Base-by-base conservation (phyloP, 2,888 invertebrate genomes). In the Apamea anceps region DNA sequence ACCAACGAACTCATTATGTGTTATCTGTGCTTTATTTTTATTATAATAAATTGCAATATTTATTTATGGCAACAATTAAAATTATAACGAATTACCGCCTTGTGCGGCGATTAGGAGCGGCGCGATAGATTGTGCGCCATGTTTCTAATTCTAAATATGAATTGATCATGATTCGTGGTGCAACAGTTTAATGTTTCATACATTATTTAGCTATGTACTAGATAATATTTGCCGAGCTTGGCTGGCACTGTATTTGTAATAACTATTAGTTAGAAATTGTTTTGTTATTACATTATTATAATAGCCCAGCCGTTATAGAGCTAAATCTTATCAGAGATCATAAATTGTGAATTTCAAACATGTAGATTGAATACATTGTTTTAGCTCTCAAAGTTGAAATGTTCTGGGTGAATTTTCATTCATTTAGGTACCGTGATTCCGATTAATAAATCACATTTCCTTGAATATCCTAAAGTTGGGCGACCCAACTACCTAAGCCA, bases 1-100 rank as follows among this genome's bases (percentile, higher is more conserved):
- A 81, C 71, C 75, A 82, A 84, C 62, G 75, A 88, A 88, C 88
- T 85, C 84, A 89, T 89, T 84, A 80, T 42, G 28, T 25, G n/a
- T 77, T 83, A 79, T 81, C 80, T 77, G 60, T 67, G 60, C 51
- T 67, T 79, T 78, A 85, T 78, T 85, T 85, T 85, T 87, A 76
- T 81, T 28, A 32, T 67, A 72, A 77, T 73, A 75, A 84, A 82
- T 70, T 66, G 72, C 71, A 72, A 66, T 85, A 73, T 74, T 79
- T 82, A 77, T 79, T 77, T 82, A 85, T 83, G 70, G 70, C 70
- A 70, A 72, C 75, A 63, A 75, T 88, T 72, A 73, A 71, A 79
- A 60, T 65, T 72, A 2, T 28, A 70, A 73, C 45, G 21, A 75
- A 65, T 72, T 45, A 75, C 37, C 15, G 37, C 45, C 37, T 74